Evolutionary conservation across 2,888 invertebrate species (phyloP), one percentile per base, ranked within the genome.

Genomic region (Pterostichus madidus): DNA sequence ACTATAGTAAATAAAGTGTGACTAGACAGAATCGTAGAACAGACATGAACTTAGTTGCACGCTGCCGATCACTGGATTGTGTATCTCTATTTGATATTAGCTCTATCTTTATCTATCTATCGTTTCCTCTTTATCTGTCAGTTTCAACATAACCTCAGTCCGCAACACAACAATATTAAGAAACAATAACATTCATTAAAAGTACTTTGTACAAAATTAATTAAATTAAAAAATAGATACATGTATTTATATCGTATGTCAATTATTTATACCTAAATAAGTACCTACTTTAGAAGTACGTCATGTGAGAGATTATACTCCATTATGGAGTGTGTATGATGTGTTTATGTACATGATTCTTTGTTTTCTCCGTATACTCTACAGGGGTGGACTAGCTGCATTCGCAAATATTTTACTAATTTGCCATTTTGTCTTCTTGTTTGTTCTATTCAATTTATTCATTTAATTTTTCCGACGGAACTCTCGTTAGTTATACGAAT

Each of bases 181-280:
- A 71, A 71, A 71, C 68, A 71, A 71, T 71, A 71, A 71, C 68
- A 71, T 71, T 71, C 68, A 77, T 77, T 56, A 77, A 75, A 75
- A 77, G 53, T 77, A 53, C 53, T 77, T 77, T 77, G 77, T 77
- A 77, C 77, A 77, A 77, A 56, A 77, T 53, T 77, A 53, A 53
- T 53, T 56, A 53, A 77, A 56, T 53, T 56, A 53, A 77, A 56
- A 77, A 53, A 77, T 77, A 77, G 56, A 77, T 77, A 75, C 56
- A 56, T 71, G 46, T 71, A 39, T 44, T 73, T 73, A 31, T 59
- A 59, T 59, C 59, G 64, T 64, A 71, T 71, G 68, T 71, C 39
- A 71, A 71, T 71, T 71, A 71, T 71, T 44, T 71, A 71, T 71
- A 71, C 44, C 68, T 71, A 71, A 17, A 46, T 71, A 71, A 71